Base-by-base conservation (phyloP, 2,113 vertebrate genomes). In the Parotia lawesii region DNA sequence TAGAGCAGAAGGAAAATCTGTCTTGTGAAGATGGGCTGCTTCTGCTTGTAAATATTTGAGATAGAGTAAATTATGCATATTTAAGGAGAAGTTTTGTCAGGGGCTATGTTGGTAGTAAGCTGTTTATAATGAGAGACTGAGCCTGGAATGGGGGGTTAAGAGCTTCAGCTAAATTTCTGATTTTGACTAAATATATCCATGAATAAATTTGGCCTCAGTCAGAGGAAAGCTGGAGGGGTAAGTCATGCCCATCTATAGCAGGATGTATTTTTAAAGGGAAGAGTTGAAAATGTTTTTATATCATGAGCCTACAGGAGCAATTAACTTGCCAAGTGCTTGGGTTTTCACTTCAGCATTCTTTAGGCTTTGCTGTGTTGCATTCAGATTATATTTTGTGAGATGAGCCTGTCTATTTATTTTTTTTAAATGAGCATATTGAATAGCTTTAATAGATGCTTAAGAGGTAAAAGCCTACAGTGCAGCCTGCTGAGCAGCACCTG, bases 31-130 rank as follows among this genome's bases (percentile, higher is more conserved):
- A 95, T 95, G 71, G 94, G 86, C 91, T 92, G 64, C 95, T 97
- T 97, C 97, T 97, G 92, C 95, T 95, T 98, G 96, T 97, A 97
- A 97, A 98, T 98, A 98, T 94, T 96, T 96, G 95, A 97, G 95
- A 91, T 75, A 91, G 91, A 95, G 93, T 95, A 91, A 95, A 95
- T 94, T 97, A 95, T 96, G 92, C 93, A 75, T 96, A 97, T 95
- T 93, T 91, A 97, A 71, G 92, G 90, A 15, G 88, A 93, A 91
- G 74, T 73, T 82, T 35, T 87, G 83, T 94, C 80, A 65, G 90
- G 76, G 75, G 54, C 84, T 88, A 57, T 64, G 40, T 88, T 93
- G 91, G 73, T 87, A 85, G 25, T 88, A 86, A 56, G 42, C 70
- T 90, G 73, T 62, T 88, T 12, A 11, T 44, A 60, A 50, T 28